Evolutionary conservation across 2,888 invertebrate species (phyloP).

Genomic region (Chironomus tentans): DNA sequence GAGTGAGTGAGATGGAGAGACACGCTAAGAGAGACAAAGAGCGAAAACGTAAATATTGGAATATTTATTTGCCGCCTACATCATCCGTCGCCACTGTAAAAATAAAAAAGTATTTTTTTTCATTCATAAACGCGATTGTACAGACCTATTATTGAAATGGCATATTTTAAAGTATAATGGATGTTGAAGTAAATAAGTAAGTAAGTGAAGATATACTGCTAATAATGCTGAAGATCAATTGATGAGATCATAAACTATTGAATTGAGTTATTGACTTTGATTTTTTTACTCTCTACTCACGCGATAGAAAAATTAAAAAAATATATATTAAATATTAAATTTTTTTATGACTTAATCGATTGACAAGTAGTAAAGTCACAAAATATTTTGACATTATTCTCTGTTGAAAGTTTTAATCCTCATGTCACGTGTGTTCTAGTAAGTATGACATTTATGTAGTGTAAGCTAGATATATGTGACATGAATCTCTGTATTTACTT

Average conservation of each 20-base stretch:
- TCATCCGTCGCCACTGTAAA: conserved; percentile 13
- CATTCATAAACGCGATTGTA: neutral
- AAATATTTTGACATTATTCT: no score
- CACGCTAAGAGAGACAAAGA: neutral
- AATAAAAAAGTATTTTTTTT: conserved; percentile 3
- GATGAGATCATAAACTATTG: neutral
- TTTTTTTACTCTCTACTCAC: neutral
- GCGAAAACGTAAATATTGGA: neutral
- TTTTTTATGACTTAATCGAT: no score
- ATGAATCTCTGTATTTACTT: no score
- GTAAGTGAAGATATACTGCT: neutral
- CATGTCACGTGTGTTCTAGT: no score
- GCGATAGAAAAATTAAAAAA: no score
- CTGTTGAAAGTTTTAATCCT: no score
- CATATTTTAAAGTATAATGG: neutral
- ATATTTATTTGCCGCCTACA: neutral
- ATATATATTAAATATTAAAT: no score
- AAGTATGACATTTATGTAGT: no score
- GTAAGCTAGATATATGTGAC: no score
- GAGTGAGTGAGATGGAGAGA: neutral
- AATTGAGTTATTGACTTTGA: neutral
- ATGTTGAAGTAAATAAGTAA: neutral
- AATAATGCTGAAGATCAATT: neutral
- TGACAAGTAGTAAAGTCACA: no score
- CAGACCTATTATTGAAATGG: neutral